These are phyloP conservation scores for Brachyptera putata DNA, from an alignment of 2,888 invertebrate genomes.

Conservation along the genomic window DNA sequence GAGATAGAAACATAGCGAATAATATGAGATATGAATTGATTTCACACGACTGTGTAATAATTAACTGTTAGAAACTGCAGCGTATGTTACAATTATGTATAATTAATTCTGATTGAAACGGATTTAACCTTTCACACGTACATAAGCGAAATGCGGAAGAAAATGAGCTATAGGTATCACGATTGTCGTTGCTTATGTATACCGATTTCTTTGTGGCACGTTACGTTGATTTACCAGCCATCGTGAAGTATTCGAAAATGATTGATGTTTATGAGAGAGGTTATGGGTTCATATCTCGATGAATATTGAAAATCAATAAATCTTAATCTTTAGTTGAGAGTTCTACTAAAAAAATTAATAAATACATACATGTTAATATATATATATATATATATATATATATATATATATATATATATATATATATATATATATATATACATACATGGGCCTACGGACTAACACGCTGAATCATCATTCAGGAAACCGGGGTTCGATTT, in stretches of 20 bases:
- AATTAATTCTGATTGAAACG: constrained; percentile 18
- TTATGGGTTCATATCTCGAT: too few species aligned
- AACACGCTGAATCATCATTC: too few species aligned
- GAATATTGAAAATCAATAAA: too few species aligned
- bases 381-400: constrained; percentile 1
- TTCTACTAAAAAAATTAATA: too few species aligned
- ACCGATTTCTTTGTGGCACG: too few species aligned
- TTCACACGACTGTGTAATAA: constrained; percentile 18
- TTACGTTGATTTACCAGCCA: too few species aligned
- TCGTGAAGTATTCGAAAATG: background rate
- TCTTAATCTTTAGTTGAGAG: too few species aligned
- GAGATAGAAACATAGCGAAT: background rate
- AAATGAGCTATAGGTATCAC: background rate
- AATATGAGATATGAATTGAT: constrained; percentile 15
- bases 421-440: constrained; percentile 4
- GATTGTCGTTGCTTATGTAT: too few species aligned
- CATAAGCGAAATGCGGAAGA: background rate
- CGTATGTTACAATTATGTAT: constrained; percentile 9
- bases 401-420: constrained; percentile 13
- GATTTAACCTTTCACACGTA: constrained; percentile 20
- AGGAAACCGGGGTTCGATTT: too few species aligned
- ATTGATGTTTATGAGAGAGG: too few species aligned
- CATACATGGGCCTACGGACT: too few species aligned
- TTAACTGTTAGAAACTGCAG: constrained; percentile 5
- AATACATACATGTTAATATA: too few species aligned